These are phyloP conservation scores for Drosophila kurseongensis DNA, from an alignment of 1,140 invertebrate species.

Conservation along the genomic window DNA sequence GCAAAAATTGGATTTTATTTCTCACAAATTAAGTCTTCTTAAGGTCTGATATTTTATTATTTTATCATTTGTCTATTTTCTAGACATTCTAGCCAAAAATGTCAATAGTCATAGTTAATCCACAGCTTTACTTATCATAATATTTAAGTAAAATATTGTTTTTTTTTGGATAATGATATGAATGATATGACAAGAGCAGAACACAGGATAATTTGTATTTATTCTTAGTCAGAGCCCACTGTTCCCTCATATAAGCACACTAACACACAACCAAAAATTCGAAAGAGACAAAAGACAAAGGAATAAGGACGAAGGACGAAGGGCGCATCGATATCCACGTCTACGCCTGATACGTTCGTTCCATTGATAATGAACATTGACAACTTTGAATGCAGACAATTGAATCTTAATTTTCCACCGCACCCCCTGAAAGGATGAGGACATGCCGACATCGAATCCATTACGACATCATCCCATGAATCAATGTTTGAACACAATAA, in stretches of 20 bases:
- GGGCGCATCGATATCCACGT: slow-evolving; percentile 54
- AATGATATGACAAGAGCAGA: too few species aligned
- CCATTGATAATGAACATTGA: slow-evolving; percentile 77
- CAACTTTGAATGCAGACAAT: slow-evolving; percentile 79
- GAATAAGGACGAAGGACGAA: slow-evolving; percentile 9
- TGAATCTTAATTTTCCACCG: slow-evolving; percentile 76
- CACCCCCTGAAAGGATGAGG: slow-evolving; percentile 1
- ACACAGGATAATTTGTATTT: too few species aligned
- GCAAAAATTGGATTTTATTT: too few species aligned
- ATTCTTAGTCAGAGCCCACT: neutral
- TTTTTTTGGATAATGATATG: too few species aligned
- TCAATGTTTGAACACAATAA: slow-evolving; percentile 71
- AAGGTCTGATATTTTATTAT: too few species aligned
- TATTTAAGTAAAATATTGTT: too few species aligned
- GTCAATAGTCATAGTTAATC: too few species aligned
- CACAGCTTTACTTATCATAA: too few species aligned
- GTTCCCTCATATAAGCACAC: slow-evolving; percentile 1
- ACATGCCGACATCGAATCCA: slow-evolving; percentile 20
- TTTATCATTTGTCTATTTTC: too few species aligned
- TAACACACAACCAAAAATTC: neutral
- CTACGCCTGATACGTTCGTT: slow-evolving; percentile 70
- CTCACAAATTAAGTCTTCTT: too few species aligned
- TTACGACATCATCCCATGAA: slow-evolving; percentile 57
- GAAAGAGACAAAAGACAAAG: slow-evolving; percentile 10
- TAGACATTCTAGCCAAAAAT: too few species aligned